Base-by-base conservation (phyloP, 2,113 vertebrate genomes). In the Lagopus muta region DNA sequence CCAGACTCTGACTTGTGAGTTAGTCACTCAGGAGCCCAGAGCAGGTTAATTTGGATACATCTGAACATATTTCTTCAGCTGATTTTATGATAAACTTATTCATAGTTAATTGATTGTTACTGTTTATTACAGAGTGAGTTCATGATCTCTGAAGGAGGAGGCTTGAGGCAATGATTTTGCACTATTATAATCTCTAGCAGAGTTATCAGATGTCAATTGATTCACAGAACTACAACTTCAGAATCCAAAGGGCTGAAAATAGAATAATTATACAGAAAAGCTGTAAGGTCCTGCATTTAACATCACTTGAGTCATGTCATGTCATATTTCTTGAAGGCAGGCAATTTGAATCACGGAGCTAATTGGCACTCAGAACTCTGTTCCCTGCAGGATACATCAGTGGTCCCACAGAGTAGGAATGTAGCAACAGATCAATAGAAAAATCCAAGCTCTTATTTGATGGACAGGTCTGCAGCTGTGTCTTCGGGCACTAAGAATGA, bases 401-500 rank as follows among this genome's bases (percentile, higher is more conserved):
- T 5, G 25, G 48, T 42, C 13, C 42, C 17, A 40, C 20, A 13
- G 38, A 62, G 40, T 3, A 22, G 76, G 48, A 32, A 36, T 1
- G 2, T 17, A 57, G 57, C 21, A 50, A n/a, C 30, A 43, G 47
- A 38, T 71, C 27, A 21, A 4, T 25, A 32, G 48, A 50, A 58
- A 30, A 20, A 30, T 38, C 42, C 43, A 57, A 38, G 30, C 48
- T 45, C 32, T 34, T 43, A 16, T 12, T 50, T 58, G 43, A 13
- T 38, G 36, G 42, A 30, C n/a, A 28, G 64, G 14, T 38, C 48
- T 64, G 62, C 42, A 10, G 48, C 48, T 32, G 13, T 38, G 48
- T n/a, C 27, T 43, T 43, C 40, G 10, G 0, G 1, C 13, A 7
- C 1, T 0, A 72, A 66, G 43, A 32, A 65, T 7, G 50, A 45